Base-by-base conservation (phyloP, 2,113 vertebrate genomes). In the Pterocles burchelli region DNA sequence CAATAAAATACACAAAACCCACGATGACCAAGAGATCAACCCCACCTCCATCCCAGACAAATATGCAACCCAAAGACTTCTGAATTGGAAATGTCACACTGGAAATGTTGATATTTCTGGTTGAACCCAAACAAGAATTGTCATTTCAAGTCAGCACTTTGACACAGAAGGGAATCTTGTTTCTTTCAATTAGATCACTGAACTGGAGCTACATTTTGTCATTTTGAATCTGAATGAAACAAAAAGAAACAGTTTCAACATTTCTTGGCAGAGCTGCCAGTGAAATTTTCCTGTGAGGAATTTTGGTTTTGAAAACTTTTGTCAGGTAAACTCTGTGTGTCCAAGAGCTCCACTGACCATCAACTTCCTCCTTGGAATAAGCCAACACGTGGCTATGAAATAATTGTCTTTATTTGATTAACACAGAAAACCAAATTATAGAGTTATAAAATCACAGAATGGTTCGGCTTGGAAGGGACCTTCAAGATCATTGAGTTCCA, bases 91-190 rank as follows among this genome's bases (percentile, higher is more conserved):
- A 89, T 74, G 57, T 84, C 72, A 67, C 72, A 7, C 45, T 82
- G 74, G 67, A 92, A 86, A 71, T 31, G 28, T 74, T 75, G 91
- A 74, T 24, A 10, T 84, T 92, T 95, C 80, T 90, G 88, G 92
- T 48, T 59, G 91, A 92, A 97, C 92, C 68, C 76, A 89, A 97
- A 58, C 25, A 83, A 24, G 54, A 70, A 67, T 49, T 93, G 93
- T 89, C 86, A 33, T 92, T 89, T 93, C 1, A 2, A 84, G 89
- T 97, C 72, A 81, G 57, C 1, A 1, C 76, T 74, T 78, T 87
- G 94, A 93, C 52, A 34, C 10, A 33, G 75, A 76, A 79, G 24
- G 22, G n/a, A 72, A 34, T 48, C 51, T 87, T 90, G 68, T 91
- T 95, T 89, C 52, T 90, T 93, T 81, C 71, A 81, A 84, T 72